phyloP scores from a whole-genome alignment of 1,140 invertebrate genomes.

The Drosophila fuyamai region DNA sequence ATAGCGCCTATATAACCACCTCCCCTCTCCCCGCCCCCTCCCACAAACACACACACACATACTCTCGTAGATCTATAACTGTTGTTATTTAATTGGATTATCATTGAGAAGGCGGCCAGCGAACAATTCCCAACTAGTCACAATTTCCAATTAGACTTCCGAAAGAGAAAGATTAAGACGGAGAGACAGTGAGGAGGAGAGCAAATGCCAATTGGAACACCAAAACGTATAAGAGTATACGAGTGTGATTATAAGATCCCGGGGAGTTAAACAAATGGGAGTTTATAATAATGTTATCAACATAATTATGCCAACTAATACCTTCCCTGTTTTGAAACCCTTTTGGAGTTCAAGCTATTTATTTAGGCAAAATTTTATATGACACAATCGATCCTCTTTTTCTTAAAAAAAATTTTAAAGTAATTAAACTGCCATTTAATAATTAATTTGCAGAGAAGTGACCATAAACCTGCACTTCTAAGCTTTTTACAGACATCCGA shows the following conservation, averaged over 20 bases:
- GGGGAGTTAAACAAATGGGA: no score
- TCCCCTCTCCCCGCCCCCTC: neutral
- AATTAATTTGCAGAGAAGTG: no score
- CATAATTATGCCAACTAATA: no score
- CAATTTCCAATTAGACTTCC: conserved; percentile 35
- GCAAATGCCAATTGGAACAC: neutral
- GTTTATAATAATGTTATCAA: no score
- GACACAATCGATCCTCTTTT: no score
- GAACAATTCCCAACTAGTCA: conserved; percentile 20
- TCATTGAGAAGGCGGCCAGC: conserved; percentile 32
- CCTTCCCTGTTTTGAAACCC: no score
- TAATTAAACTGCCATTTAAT: no score
- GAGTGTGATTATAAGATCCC: neutral
- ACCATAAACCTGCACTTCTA: no score
- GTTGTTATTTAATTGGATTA: conserved; percentile 43
- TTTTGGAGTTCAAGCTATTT: no score
- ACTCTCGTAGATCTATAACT: conserved; percentile 19
- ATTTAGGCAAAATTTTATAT: no score
- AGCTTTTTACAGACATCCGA: no score
- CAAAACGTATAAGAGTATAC: neutral
- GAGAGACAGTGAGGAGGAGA: neutral
- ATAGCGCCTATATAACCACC: neutral
- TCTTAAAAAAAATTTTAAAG: no score
- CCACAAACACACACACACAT: neutral
- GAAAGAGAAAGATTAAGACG: neutral